Percentiles rank a stretch among this genome's conserved stretches.
These are phyloP conservation scores for Lepisosteus osseus DNA, from an alignment of 2,113 vertebrate genomes.

Conservation along the genomic window DNA sequence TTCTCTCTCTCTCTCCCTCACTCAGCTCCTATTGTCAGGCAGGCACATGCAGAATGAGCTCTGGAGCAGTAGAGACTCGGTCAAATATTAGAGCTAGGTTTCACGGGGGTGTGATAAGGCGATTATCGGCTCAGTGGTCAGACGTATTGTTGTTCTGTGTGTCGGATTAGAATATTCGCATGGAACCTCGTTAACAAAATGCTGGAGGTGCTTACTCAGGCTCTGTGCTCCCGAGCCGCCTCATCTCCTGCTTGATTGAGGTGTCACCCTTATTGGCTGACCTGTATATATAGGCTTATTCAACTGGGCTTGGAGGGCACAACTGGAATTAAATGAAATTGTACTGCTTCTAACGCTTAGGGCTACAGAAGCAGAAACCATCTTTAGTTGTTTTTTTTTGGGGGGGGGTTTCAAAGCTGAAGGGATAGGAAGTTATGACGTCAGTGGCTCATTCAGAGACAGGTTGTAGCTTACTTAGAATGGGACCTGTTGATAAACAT, in stretches of 20 bases:
- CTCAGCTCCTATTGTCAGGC: constrained; percentile 47
- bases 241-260: constrained; percentile 46
- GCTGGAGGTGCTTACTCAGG: constrained; percentile 49
- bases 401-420: no score
- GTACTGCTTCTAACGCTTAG: constrained; percentile 13
- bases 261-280: constrained; percentile 51
- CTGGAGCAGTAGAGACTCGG: constrained; percentile 59
- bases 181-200: constrained; percentile 68
- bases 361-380: constrained; percentile 4
- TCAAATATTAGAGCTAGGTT: constrained; percentile 74
- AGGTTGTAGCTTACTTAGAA: constrained; percentile 15
- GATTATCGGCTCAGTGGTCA: constrained; percentile 68
- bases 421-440: constrained; percentile 2
- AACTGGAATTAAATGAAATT: constrained; percentile 27
- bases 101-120: constrained; percentile 72
- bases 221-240: constrained; percentile 18
- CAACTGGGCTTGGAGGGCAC: constrained; percentile 12
- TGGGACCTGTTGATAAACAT: not conserved
- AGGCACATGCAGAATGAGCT: constrained; percentile 62
- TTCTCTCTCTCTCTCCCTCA: constrained; percentile 41
- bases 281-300: constrained; percentile 26
- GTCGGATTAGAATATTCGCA: constrained; percentile 76
- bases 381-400: no score
- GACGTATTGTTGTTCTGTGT: constrained; percentile 68
- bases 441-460: constrained; percentile 6